Conservation (phyloP, 2,113 vertebrate genomes). For the Zosterops hypoxanthus region DNA sequence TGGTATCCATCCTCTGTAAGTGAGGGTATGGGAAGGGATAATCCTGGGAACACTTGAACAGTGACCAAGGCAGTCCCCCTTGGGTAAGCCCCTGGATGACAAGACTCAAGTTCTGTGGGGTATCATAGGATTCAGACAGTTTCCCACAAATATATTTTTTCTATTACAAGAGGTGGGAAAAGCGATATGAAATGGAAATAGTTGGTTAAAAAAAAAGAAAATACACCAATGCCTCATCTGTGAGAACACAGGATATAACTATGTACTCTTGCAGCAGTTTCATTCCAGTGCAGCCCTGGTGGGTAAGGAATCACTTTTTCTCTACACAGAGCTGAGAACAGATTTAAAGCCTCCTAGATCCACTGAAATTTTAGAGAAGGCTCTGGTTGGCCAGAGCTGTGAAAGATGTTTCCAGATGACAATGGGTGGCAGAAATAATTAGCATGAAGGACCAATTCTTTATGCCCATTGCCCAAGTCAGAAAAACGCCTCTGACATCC, state of each 20-base stretch:
- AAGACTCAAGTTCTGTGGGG: background rate
- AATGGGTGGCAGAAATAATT: slow-evolving; percentile 10
- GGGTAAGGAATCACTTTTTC: background rate
- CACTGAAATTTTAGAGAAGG: background rate
- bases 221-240: background rate
- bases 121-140: background rate
- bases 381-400: background rate
- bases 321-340: background rate
- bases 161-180: background rate
- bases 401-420: slow-evolving; percentile 3
- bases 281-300: background rate
- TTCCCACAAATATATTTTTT: slow-evolving; percentile 15
- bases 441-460: background rate
- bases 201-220: background rate
- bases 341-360: background rate
- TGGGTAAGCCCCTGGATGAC: background rate
- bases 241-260: background rate
- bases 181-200: background rate
- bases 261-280: background rate
- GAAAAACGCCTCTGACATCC: background rate
- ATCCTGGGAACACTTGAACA: background rate
- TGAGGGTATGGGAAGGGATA: background rate
- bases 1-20: background rate
- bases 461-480: background rate
- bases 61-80: background rate